Evolutionary conservation across 2,797 vertebrate species (phyloP).

Genomic region (Thalassophryne amazonica): DNA sequence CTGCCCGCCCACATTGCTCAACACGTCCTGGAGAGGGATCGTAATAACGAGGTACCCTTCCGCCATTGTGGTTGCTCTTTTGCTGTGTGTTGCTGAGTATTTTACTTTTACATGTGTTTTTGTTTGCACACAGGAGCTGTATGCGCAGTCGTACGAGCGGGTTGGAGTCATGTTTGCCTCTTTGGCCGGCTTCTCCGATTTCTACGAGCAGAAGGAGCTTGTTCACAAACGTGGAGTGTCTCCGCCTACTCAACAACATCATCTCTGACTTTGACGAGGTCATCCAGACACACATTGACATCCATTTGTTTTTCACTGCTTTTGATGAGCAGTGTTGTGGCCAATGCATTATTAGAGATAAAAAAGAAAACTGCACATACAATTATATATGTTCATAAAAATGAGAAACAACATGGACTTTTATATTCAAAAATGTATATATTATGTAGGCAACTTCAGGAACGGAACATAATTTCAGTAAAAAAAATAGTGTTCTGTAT

Average conservation of each 20-base stretch:
- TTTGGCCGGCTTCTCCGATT: conserved; percentile 66
- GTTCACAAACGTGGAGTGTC: conserved; percentile 66
- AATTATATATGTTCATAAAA: too few relatives aligned
- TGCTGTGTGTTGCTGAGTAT: neutral
- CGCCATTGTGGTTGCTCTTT: conserved; percentile 5
- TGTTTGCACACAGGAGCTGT: conserved; percentile 56
- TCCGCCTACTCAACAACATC: conserved; percentile 73
- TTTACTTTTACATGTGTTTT: neutral
- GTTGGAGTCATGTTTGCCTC: conserved; percentile 77
- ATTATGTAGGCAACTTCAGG: too few relatives aligned
- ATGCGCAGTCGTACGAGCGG: conserved; percentile 67
- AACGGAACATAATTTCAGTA: too few relatives aligned
- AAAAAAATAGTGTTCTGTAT: too few relatives aligned
- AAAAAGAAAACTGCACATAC: too few relatives aligned
- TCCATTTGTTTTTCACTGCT: too few relatives aligned
- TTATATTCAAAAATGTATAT: too few relatives aligned
- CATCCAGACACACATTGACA: neutral
- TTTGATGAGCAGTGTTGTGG: too few relatives aligned
- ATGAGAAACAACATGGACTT: too few relatives aligned
- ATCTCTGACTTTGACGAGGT: conserved; percentile 74
- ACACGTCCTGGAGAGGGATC: conserved; percentile 69
- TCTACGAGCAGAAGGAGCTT: conserved; percentile 66
- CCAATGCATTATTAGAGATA: too few relatives aligned
- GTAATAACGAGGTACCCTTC: conserved; percentile 47
- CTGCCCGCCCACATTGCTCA: conserved; percentile 66